Percentiles rank a stretch among this genome's conserved stretches.
phyloP scores from a whole-genome alignment of 2,113 vertebrate genomes.

The Phylloscopus whistleri region DNA sequence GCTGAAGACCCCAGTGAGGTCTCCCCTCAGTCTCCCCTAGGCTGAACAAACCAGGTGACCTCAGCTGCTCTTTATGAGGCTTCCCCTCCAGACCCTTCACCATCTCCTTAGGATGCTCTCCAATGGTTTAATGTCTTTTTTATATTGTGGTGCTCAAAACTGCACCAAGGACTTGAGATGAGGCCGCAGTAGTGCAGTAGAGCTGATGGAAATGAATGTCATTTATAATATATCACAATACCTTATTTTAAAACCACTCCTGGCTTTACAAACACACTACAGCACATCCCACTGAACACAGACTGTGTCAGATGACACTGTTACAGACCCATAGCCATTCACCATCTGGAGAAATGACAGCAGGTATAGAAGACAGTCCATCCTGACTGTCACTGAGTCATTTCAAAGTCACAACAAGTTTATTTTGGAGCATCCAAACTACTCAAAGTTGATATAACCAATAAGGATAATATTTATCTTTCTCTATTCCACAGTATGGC shows the following conservation, averaged over 20 bases:
- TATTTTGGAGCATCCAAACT: background rate
- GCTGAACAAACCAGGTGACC: background rate
- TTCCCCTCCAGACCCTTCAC: background rate
- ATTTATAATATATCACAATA: background rate
- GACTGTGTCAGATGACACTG: background rate
- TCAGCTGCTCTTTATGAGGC: background rate
- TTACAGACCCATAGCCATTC: background rate
- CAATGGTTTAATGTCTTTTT: background rate
- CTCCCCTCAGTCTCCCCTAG: background rate
- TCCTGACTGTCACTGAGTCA: background rate
- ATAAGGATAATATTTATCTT: background rate
- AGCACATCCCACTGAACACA: background rate
- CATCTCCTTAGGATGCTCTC: background rate
- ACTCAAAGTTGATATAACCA: background rate
- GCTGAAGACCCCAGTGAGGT: background rate
- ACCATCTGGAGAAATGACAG: background rate
- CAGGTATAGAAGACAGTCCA: background rate
- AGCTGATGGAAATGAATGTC: background rate
- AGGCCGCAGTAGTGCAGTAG: background rate
- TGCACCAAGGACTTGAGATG: background rate
- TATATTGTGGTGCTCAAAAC: background rate
- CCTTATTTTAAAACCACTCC: background rate
- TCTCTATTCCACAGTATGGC: background rate
- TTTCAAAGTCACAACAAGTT: background rate
- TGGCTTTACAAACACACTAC: background rate